phyloP scores from a whole-genome alignment of 2,797 vertebrate species.

The Paedocypris micromegethes region DNA sequence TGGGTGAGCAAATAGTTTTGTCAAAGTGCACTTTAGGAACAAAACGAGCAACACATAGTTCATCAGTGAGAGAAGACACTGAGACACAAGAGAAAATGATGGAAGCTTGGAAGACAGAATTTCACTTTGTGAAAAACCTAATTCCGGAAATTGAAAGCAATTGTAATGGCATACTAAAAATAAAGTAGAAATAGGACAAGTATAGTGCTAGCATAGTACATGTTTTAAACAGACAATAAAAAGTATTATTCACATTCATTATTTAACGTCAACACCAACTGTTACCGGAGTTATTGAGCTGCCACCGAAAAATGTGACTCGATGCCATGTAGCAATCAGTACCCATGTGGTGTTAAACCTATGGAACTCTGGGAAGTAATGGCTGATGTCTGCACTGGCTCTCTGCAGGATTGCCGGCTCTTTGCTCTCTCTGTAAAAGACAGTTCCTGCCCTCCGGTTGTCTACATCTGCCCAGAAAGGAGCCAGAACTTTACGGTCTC shows the following conservation, averaged over 20 bases:
- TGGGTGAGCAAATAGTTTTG: no score
- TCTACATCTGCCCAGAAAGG: conserved; percentile 98
- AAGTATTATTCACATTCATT: not conserved
- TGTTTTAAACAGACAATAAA: no score
- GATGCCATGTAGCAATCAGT: conserved; percentile 88
- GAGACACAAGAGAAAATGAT: no score
- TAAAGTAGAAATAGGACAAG: no score
- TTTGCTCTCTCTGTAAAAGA: conserved; percentile 85
- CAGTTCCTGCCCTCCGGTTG: conserved; percentile 81
- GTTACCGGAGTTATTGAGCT: conserved; percentile 81
- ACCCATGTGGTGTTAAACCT: conserved; percentile 83
- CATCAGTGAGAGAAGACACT: no score
- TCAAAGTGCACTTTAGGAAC: no score
- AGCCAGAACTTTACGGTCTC: conserved; percentile 89
- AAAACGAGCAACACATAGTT: no score
- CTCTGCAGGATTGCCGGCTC: conserved; percentile 69
- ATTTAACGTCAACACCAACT: conserved; percentile 13
- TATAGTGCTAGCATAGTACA: no score
- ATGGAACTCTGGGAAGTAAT: conserved; percentile 82
- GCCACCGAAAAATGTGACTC: conserved; percentile 95
- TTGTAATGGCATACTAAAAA: no score
- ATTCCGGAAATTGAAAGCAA: no score
- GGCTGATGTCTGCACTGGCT: conserved; percentile 74
- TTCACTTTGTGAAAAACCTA: no score
- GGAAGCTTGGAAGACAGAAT: no score